These are phyloP conservation scores for Triplophysa dalaica DNA, from an alignment of 2,113 vertebrate genomes.

Conservation along the genomic window DNA sequence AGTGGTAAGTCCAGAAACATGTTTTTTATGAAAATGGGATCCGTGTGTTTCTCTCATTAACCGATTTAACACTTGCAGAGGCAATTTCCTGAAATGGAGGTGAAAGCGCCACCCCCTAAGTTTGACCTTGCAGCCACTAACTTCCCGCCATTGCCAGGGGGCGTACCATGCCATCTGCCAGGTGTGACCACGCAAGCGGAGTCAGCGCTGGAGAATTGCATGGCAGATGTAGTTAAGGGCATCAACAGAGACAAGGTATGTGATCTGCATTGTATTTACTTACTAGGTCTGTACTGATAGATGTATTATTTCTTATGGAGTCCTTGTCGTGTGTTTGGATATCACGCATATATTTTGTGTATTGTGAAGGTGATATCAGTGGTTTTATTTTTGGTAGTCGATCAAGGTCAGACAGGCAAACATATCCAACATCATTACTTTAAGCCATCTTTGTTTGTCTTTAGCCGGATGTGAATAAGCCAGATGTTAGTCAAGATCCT, in stretches of 20 bases:
- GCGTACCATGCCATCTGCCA: conserved; percentile 60
- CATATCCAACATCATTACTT: background rate
- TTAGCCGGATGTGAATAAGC: conserved; percentile 38
- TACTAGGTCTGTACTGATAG: no score
- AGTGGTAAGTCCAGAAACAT: conserved; percentile 67
- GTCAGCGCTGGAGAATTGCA: conserved; percentile 86
- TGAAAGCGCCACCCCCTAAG: conserved; percentile 87
- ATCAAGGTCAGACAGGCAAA: no score
- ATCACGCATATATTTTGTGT: no score
- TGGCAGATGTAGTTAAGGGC: conserved; percentile 92
- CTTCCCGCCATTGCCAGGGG: conserved; percentile 95
- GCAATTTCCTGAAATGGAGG: conserved; percentile 76
- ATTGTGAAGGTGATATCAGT: no score
- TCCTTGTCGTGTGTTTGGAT: no score
- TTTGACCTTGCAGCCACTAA: conserved; percentile 93
- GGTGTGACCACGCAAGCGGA: conserved; percentile 80
- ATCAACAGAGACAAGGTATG: conserved; percentile 90
- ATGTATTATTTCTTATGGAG: no score
- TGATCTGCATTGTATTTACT: no score
- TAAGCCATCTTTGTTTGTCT: background rate
- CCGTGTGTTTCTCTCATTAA: background rate
- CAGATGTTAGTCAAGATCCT: conserved; percentile 42
- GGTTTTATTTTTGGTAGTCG: background rate
- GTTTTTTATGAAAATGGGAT: background rate
- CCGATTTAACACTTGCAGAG: conserved; percentile 67